These are phyloP conservation scores for Caenorhabditis sp. DNA, from an alignment of 2,888 invertebrate species.

Conservation along the genomic window DNA sequence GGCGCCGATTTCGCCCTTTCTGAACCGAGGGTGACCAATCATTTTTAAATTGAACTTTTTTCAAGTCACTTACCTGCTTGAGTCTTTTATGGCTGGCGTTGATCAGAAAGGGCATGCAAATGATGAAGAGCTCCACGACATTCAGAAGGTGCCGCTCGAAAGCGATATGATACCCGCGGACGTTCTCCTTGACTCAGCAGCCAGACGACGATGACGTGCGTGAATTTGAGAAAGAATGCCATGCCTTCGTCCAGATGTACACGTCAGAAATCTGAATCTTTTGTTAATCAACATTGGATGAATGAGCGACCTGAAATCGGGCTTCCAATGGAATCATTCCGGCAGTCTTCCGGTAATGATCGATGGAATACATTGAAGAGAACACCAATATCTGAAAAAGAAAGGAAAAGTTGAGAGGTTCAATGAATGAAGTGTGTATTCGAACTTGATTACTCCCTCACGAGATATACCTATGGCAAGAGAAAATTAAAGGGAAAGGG, in stretches of 20 bases:
- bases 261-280: conserved; percentile 35
- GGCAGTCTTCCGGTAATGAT: conserved; percentile 17
- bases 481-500: too few species aligned
- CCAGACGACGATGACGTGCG: conserved; percentile 16
- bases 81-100: conserved; percentile 15
- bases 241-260: conserved; percentile 42
- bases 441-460: too few species aligned
- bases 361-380: conserved; percentile 28
- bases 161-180: conserved; percentile 6
- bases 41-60: not conserved
- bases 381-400: conserved; percentile 5
- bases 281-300: not conserved
- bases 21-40: conserved; percentile 5
- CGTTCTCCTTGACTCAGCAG: conserved; percentile 9
- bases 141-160: conserved; percentile 17
- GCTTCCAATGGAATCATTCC: conserved; percentile 11
- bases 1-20: conserved; percentile 8
- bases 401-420: not conserved
- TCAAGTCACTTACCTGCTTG: conserved; percentile 11
- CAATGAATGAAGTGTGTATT: too few species aligned
- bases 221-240: conserved; percentile 35
- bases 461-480: too few species aligned
- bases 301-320: conserved; percentile 15
- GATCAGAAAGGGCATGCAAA: conserved; percentile 15
- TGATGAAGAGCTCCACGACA: conserved; percentile 12